phyloP scores from a whole-genome alignment of 2,888 invertebrate genomes.

The Heliconius sara region DNA sequence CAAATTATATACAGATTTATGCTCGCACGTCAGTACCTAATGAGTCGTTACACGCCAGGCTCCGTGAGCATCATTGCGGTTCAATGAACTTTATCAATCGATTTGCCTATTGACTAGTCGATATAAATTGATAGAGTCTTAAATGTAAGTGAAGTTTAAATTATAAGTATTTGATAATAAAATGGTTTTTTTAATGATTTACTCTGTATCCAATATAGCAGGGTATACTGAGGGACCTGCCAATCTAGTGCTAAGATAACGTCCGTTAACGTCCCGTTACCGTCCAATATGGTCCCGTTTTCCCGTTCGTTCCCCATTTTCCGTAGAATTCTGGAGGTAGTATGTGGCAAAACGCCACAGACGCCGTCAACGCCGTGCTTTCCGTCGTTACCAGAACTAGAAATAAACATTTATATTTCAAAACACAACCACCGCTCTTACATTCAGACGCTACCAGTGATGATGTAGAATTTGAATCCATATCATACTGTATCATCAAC shows the following conservation, averaged over 20 bases:
- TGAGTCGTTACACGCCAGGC: slow-evolving; percentile 21
- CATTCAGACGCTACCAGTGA: background rate
- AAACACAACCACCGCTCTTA: too few relatives aligned
- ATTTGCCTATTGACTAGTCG: slow-evolving; percentile 33
- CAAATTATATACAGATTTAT: slow-evolving; percentile 11
- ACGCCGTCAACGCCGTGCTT: background rate
- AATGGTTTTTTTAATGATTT: background rate
- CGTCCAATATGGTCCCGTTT: background rate
- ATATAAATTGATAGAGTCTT: slow-evolving; percentile 18
- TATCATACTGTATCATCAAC: background rate
- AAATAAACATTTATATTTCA: too few relatives aligned
- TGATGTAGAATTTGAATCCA: background rate
- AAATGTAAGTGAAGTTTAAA: background rate
- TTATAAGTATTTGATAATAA: too few relatives aligned
- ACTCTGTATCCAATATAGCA: background rate
- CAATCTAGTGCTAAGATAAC: background rate
- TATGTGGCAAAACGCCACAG: background rate
- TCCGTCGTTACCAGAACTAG: background rate
- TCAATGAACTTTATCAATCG: slow-evolving; percentile 35
- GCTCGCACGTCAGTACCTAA: slow-evolving; percentile 20
- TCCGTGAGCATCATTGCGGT: slow-evolving; percentile 24
- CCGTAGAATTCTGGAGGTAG: background rate
- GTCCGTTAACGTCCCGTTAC: too few relatives aligned
- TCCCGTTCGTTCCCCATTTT: background rate
- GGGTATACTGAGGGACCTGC: background rate